Conservation (phyloP, 1,140 invertebrate species). For the Pachyrhynchus sulphureomaculatus region DNA sequence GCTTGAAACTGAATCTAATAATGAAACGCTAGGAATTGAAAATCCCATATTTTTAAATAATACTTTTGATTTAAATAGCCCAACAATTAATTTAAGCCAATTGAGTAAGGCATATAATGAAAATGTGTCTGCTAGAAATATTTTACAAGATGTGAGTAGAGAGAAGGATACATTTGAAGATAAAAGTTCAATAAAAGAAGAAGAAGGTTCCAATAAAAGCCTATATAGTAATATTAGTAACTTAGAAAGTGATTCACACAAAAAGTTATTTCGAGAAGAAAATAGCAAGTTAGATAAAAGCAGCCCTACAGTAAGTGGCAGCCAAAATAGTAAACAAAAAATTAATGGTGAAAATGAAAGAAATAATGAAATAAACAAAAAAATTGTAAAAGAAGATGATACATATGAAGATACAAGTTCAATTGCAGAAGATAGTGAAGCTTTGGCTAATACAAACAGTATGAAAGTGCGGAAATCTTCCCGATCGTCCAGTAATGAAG, state of each 20-base stretch:
- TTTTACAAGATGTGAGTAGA: not conserved
- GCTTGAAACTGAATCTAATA: slow-evolving; percentile 1
- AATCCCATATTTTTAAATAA: slow-evolving; percentile 13
- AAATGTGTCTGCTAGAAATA: not conserved
- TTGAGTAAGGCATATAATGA: not conserved
- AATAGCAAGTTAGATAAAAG: too few species aligned
- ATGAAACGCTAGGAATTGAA: not conserved
- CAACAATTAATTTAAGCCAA: slow-evolving; percentile 4
- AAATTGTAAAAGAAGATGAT: slow-evolving; percentile 35
- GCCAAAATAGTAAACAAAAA: too few species aligned
- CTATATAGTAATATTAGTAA: too few species aligned
- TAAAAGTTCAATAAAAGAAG: not conserved
- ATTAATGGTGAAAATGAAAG: too few species aligned
- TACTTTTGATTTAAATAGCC: slow-evolving; percentile 23
- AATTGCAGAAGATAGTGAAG: slow-evolving; percentile 39
- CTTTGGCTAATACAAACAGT: slow-evolving; percentile 5
- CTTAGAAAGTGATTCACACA: too few species aligned
- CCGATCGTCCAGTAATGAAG: not conserved
- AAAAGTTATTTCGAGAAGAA: too few species aligned
- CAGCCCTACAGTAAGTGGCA: not conserved
- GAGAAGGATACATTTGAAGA: not conserved
- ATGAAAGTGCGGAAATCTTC: too few species aligned
- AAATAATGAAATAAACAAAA: not conserved
- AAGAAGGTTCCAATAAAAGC: too few species aligned
- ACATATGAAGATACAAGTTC: slow-evolving; percentile 43